A percentile compares a stretch with the other conserved stretches of the same genome.
Conservation (phyloP, 1,140 invertebrate species). For the Trachymyrmex cornetzi region DNA sequence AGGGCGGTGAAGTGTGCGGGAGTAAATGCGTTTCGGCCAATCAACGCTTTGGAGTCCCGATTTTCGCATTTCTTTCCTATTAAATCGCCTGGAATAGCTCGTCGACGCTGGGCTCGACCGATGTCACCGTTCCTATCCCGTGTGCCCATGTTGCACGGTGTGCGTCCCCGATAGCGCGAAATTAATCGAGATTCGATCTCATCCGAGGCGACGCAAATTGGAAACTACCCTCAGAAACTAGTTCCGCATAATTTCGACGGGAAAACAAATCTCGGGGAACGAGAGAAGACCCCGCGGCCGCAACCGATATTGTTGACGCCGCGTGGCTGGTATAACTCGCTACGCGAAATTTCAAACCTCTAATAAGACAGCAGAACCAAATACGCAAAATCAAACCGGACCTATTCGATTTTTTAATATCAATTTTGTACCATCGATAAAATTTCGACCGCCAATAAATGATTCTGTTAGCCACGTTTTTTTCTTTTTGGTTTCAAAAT, state of each 20-base stretch:
- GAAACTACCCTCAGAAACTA: conserved; percentile 82
- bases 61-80: conserved; percentile 80
- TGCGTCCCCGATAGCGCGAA: conserved; percentile 68
- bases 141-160: conserved; percentile 58
- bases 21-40: conserved; percentile 78
- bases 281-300: conserved; percentile 43
- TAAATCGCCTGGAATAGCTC: conserved; percentile 71
- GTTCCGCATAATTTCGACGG: conserved; percentile 82
- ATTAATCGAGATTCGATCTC: conserved; percentile 83
- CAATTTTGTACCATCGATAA: no score
- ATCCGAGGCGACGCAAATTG: conserved; percentile 80
- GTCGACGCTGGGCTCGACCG: conserved; percentile 26
- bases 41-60: conserved; percentile 68
- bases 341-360: conserved; percentile 4
- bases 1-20: conserved; percentile 40
- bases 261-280: conserved; percentile 78
- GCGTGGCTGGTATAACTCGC: not conserved
- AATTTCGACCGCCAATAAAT: no score
- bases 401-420: no score
- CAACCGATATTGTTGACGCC: conserved; percentile 54
- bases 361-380: no score
- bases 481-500: no score
- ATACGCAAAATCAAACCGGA: no score
- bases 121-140: conserved; percentile 75
- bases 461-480: no score